phyloP scores from a whole-genome alignment of 2,797 vertebrate genomes.

The Acanthurus lineatus region DNA sequence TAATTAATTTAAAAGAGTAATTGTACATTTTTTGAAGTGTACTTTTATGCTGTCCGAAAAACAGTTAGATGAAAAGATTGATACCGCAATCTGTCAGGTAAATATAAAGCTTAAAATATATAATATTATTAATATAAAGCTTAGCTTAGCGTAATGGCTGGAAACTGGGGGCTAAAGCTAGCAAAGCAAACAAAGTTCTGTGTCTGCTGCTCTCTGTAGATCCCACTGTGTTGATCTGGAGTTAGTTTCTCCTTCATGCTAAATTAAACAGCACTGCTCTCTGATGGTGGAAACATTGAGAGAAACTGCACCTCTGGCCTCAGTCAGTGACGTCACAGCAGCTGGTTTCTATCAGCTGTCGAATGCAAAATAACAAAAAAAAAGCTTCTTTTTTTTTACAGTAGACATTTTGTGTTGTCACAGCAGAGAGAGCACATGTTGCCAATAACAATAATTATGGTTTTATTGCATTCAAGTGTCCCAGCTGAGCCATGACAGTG shows the following conservation, averaged over 20 bases:
- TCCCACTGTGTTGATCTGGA: background rate
- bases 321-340: background rate
- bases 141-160: constrained; percentile 4
- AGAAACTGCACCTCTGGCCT: too few species aligned
- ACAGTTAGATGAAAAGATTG: too few species aligned
- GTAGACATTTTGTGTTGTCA: background rate
- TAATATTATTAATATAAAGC: too few species aligned
- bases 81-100: too few species aligned
- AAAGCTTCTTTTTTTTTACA: too few species aligned
- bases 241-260: background rate
- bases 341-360: background rate
- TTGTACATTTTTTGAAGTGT: too few species aligned
- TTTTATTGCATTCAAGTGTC: background rate
- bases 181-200: too few species aligned
- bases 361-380: background rate
- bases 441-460: too few species aligned
- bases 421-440: too few species aligned
- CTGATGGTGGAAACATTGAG: too few species aligned
- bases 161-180: background rate
- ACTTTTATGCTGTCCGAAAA: too few species aligned
- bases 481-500: background rate
- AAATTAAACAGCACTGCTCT: background rate
- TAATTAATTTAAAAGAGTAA: background rate
- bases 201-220: background rate
- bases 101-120: too few species aligned